Percentiles rank a stretch among this genome's conserved stretches.
These are phyloP conservation scores for Hartigia nigra DNA, from an alignment of 2,888 invertebrate genomes.

Conservation along the genomic window DNA sequence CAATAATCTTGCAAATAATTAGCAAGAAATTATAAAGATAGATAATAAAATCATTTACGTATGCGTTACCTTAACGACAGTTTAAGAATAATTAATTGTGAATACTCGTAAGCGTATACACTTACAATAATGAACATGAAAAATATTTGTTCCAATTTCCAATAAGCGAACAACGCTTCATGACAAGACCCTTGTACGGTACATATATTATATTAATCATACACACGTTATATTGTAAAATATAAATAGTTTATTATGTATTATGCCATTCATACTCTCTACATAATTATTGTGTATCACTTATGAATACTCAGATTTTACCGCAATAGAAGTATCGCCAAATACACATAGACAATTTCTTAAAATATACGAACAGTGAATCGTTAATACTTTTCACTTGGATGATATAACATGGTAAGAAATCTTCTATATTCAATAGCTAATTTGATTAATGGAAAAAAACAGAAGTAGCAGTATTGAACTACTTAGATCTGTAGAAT, in stretches of 20 bases:
- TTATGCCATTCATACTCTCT: conserved; percentile 41
- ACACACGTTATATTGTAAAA: conserved; percentile 46
- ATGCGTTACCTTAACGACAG: neutral
- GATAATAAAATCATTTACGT: neutral
- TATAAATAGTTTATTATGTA: conserved; percentile 49
- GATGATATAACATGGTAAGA: neutral
- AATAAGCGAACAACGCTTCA: conserved; percentile 24
- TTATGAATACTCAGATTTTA: conserved; percentile 33
- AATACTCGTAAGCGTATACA: neutral
- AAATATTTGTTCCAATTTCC: conserved; percentile 41
- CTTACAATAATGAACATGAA: conserved; percentile 5
- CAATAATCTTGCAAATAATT: neutral
- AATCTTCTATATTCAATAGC: neutral
- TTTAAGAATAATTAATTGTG: neutral
- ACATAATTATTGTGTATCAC: conserved; percentile 39
- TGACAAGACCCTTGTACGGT: neutral
- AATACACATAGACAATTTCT: neutral
- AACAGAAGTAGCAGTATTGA: neutral
- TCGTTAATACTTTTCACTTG: neutral
- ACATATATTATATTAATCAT: conserved; percentile 22
- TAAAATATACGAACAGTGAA: neutral
- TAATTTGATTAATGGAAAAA: neutral
- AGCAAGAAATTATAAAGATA: neutral
- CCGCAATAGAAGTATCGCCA: conserved; percentile 26
- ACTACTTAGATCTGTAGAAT: neutral